A percentile compares a stretch with the other conserved stretches of the same genome.
phyloP scores from a whole-genome alignment of 2,888 invertebrate genomes.

The Teinopalpus imperialis region DNA sequence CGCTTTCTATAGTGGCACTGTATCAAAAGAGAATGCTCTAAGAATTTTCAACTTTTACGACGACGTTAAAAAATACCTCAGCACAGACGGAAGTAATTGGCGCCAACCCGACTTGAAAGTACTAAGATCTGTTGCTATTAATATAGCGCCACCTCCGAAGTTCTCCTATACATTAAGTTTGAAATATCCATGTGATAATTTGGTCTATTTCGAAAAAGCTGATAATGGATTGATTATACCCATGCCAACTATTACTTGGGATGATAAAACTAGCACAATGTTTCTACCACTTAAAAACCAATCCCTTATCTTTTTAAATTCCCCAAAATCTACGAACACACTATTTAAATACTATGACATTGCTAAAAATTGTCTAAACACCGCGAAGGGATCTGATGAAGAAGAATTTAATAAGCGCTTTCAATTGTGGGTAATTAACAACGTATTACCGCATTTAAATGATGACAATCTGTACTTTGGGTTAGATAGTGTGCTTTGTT shows the following conservation, averaged over 20 bases:
- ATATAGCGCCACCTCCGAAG: slow-evolving; percentile 38
- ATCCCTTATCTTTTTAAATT: slow-evolving; percentile 45
- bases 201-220: slow-evolving; percentile 56
- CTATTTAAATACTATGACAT: slow-evolving; percentile 81
- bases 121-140: slow-evolving; percentile 46
- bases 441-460: slow-evolving; percentile 76
- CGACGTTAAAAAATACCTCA: slow-evolving; percentile 79
- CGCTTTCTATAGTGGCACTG: slow-evolving; percentile 83
- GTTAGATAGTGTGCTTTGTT: slow-evolving; percentile 69
- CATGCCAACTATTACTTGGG: slow-evolving; percentile 83
- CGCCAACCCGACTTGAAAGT: slow-evolving; percentile 45
- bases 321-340: slow-evolving; percentile 50
- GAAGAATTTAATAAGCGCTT: slow-evolving; percentile 75
- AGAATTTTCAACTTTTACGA: slow-evolving; percentile 80
- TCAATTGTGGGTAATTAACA: slow-evolving; percentile 76
- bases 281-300: slow-evolving; percentile 82
- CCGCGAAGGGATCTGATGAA: slow-evolving; percentile 51
- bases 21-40: slow-evolving; percentile 77
- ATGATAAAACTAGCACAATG: slow-evolving; percentile 74
- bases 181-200: slow-evolving; percentile 46
- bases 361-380: slow-evolving; percentile 74
- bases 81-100: slow-evolving; percentile 84
- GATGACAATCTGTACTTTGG: slow-evolving; percentile 84
- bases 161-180: slow-evolving; percentile 34
- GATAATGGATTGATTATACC: slow-evolving; percentile 60